Base-by-base conservation (phyloP, 2,888 invertebrate genomes). In the Cryptophagus acutangulus region DNA sequence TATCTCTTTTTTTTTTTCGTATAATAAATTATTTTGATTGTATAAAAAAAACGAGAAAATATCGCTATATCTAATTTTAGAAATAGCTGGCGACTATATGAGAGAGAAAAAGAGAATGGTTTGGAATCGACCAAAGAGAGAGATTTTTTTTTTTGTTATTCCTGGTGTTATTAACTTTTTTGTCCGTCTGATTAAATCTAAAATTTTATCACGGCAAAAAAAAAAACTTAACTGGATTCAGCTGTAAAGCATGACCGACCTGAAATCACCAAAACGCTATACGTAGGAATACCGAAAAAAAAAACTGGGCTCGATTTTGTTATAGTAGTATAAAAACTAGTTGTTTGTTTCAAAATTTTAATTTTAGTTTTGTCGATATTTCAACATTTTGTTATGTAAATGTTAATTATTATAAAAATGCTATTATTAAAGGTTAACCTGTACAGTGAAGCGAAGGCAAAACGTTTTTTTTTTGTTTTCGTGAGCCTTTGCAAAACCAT, bases 391-490 rank as follows among this genome's bases (percentile, higher is more conserved):
- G 12, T 12, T 12, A 20, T 20, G 6, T n/a, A n/a, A 4, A 26
- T n/a, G 4, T n/a, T 12, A 26, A 26, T 12, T 12, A 26, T 12
- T 26, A 26, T 26, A 26, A 4, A 26, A 12, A 20, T 20, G 6
- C 16, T 31, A 31, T 31, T 31, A 31, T 31, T 15, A 31, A 31
- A 31, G 31, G 31, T 31, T 31, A 31, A 31, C 31, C 5, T 31
- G 31, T 31, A 31, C 31, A 31, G 12, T 31, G 31, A 31, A 31
- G 31, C 31, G 31, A 31, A 31, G 31, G 31, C 31, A 31, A 31
- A 31, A 31, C 16, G 31, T 16, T 15, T 6, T 15, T 31, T 31
- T 31, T 31, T 31, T n/a, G 9, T 3, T 15, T 15, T 20, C 20
- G 20, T n/a, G n/a, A n/a, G n/a, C n/a, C n/a, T n/a, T n/a, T n/a